A percentile compares a stretch with the other conserved stretches of the same genome.
Evolutionary conservation across 2,888 invertebrate genomes (phyloP).

Genomic region (Synanthedon vespiformis): DNA sequence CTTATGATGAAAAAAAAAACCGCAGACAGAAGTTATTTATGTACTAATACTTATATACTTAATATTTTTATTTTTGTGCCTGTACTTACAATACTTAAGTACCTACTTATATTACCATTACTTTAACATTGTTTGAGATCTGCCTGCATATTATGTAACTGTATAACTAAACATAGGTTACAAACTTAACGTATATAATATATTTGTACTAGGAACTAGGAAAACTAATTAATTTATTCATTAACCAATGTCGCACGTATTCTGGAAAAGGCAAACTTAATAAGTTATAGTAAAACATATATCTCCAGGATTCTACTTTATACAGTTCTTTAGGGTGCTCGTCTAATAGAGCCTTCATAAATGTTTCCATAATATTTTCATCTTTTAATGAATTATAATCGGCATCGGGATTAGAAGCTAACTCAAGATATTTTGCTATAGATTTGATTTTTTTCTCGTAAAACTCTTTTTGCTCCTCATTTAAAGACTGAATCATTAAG

Average conservation of each 20-base stretch:
- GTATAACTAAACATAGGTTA: no score
- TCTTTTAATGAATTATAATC: conserved; percentile 65
- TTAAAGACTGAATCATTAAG: conserved; percentile 75
- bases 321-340: conserved; percentile 72
- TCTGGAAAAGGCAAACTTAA: conserved; percentile 72
- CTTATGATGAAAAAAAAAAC: no score
- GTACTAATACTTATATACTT: no score
- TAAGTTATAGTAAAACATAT: conserved; percentile 73
- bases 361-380: conserved; percentile 68
- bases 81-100: no score
- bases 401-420: conserved; percentile 42
- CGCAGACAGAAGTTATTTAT: no score
- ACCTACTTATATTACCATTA: no score
- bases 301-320: conserved; percentile 77
- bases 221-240: conserved; percentile 74
- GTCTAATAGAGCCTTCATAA: conserved; percentile 73
- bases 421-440: conserved; percentile 71
- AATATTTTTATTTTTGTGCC: no score
- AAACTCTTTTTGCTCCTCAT: conserved; percentile 71
- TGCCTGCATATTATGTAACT: no score
- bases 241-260: conserved; percentile 68
- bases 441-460: conserved; percentile 76
- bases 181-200: no score
- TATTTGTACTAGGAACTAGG: conserved; percentile 49
- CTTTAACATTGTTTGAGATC: no score